Evolutionary conservation across 2,797 vertebrate genomes (phyloP).

Genomic region (Parauchenoglanis ngamensis): DNA sequence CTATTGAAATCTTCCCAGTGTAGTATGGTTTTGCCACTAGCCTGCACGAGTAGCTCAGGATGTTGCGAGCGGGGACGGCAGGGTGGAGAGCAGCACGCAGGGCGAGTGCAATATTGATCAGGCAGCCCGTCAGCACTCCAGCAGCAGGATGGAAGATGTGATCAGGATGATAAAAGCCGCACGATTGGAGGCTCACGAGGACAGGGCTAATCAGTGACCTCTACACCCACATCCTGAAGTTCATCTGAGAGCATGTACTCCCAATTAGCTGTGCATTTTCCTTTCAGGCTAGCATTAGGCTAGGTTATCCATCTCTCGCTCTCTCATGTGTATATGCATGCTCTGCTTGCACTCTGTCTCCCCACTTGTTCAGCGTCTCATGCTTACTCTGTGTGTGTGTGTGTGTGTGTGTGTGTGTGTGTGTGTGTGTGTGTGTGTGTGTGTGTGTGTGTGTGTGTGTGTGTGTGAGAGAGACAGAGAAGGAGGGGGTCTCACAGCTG

Average conservation of each 20-base stretch:
- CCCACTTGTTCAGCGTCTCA: conserved; percentile 6
- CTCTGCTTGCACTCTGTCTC: conserved; percentile 14
- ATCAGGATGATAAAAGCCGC: conserved; percentile 64
- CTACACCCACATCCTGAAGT: conserved; percentile 69
- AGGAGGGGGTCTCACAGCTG: conserved; percentile 67
- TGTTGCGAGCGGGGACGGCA: conserved; percentile 23
- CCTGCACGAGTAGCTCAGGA: conserved; percentile 39
- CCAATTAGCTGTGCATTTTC: conserved; percentile 64
- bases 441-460: conserved; percentile 1
- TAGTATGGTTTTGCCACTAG: conserved; percentile 46
- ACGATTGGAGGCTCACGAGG: conserved; percentile 63
- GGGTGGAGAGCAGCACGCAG: conserved; percentile 20
- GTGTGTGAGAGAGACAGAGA: not conserved
- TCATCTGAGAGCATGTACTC: conserved; percentile 71
- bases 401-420: conserved; percentile 1
- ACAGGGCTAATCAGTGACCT: conserved; percentile 76
- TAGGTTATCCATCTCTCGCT: conserved; percentile 26
- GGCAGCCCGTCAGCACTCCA: conserved; percentile 57
- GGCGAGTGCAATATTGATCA: conserved; percentile 63
- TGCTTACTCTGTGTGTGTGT: not conserved
- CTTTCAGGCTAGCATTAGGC: not conserved
- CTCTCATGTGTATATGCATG: not conserved
- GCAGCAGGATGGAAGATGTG: conserved; percentile 54
- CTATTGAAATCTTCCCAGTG: conserved; percentile 10
- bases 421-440: not conserved